Evolutionary conservation across 2,888 invertebrate genomes (phyloP).

Genomic region (Chloroclystis v-ata): DNA sequence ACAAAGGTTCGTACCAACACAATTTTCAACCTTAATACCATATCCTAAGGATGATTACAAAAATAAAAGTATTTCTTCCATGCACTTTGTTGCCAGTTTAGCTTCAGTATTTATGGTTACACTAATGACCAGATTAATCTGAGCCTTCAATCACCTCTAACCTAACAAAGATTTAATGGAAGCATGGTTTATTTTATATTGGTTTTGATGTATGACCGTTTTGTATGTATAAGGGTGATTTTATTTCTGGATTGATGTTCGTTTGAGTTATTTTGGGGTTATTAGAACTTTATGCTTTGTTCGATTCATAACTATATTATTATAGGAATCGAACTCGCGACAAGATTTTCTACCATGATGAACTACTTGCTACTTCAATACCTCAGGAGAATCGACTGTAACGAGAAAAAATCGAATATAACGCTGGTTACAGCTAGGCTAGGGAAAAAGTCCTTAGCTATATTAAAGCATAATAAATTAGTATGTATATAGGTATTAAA

Average conservation of each 20-base stretch:
- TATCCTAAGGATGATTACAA: slow-evolving; percentile 24
- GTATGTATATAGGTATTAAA: no score
- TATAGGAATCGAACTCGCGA: slow-evolving; percentile 46
- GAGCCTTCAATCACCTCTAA: slow-evolving; percentile 34
- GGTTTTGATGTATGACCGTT: slow-evolving; percentile 38
- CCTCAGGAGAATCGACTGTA: no score
- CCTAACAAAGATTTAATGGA: slow-evolving; percentile 15
- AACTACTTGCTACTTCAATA: no score
- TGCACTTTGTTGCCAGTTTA: slow-evolving; percentile 23
- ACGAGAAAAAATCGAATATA: no score
- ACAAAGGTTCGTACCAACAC: slow-evolving; percentile 31
- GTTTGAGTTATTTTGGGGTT: slow-evolving; percentile 53
- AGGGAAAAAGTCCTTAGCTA: no score
- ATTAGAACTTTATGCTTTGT: slow-evolving; percentile 63
- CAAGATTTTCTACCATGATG: no score
- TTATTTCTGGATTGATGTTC: slow-evolving; percentile 59
- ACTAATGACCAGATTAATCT: slow-evolving; percentile 36
- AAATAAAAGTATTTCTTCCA: not conserved
- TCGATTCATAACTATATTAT: slow-evolving; percentile 64
- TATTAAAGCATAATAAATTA: no score
- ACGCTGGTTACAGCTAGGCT: no score
- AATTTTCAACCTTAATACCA: slow-evolving; percentile 35
- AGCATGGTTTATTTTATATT: slow-evolving; percentile 33
- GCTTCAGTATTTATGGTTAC: slow-evolving; percentile 61
- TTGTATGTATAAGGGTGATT: slow-evolving; percentile 55